Evolutionary conservation across 2,113 vertebrate species (phyloP).

Genomic region (Marmota flaviventris): DNA sequence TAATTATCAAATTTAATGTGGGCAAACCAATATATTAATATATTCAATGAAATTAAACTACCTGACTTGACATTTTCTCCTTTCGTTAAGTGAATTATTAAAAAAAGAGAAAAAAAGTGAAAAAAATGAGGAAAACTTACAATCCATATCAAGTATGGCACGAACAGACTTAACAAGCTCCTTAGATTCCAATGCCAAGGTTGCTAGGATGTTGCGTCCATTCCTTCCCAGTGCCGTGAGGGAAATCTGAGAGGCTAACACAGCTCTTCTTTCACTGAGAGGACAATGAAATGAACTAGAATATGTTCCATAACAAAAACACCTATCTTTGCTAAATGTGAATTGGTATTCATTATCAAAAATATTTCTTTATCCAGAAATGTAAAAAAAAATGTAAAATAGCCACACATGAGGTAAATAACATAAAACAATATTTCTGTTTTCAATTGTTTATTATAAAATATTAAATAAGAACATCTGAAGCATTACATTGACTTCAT

Average conservation of each 20-base stretch:
- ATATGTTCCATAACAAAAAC: background rate
- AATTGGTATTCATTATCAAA: background rate
- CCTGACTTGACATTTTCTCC: background rate
- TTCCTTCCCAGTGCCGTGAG: constrained; percentile 86
- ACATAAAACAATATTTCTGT: constrained; percentile 36
- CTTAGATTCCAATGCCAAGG: constrained; percentile 92
- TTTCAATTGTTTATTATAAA: constrained; percentile 3
- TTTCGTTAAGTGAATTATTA: background rate
- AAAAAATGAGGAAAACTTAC: constrained; percentile 89
- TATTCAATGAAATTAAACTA: background rate
- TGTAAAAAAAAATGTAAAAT: background rate
- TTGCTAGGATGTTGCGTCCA: constrained; percentile 83
- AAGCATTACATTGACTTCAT: constrained; percentile 5
- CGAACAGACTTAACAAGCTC: constrained; percentile 92
- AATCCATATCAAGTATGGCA: constrained; percentile 92
- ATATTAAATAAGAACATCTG: background rate
- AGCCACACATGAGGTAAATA: background rate
- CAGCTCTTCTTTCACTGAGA: constrained; percentile 86
- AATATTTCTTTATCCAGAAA: background rate
- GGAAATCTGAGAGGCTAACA: constrained; percentile 82
- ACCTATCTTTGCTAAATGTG: background rate
- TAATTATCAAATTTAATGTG: constrained; percentile 4
- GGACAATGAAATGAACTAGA: background rate
- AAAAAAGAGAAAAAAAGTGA: background rate
- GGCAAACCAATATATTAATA: background rate